Conservation (phyloP, 2,888 invertebrate species). For the Metallyticus violacea region DNA sequence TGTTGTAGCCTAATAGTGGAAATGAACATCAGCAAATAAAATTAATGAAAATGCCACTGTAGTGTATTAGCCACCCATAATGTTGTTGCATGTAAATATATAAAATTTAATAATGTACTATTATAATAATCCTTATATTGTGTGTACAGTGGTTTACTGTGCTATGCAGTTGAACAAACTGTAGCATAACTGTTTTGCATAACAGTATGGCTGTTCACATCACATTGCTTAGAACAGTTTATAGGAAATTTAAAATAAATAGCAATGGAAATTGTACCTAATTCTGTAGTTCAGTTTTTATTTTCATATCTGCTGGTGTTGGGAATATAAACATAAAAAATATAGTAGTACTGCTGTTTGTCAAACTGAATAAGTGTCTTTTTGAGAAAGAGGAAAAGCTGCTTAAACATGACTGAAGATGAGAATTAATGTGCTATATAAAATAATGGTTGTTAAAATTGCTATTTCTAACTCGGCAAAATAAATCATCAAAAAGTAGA, state of each 20-base stretch:
- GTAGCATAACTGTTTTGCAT: background rate
- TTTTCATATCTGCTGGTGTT: background rate
- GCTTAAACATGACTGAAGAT: background rate
- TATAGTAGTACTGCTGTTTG: background rate
- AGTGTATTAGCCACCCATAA: background rate
- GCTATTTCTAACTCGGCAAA: too few species aligned
- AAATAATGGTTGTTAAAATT: background rate
- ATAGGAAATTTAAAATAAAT: background rate
- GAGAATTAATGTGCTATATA: background rate
- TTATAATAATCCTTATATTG: background rate
- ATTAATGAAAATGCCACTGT: too few species aligned
- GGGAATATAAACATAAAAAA: background rate
- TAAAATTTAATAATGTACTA: background rate
- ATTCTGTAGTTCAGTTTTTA: background rate
- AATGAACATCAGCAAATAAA: background rate
- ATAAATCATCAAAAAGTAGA: too few species aligned
- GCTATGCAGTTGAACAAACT: background rate
- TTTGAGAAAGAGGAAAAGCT: background rate
- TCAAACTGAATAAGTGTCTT: background rate
- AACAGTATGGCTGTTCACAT: too few species aligned
- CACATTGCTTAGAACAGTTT: background rate
- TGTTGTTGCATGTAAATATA: background rate
- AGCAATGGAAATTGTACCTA: background rate
- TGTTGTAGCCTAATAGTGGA: background rate
- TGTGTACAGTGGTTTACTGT: background rate